Base-by-base conservation (phyloP, 2,113 vertebrate genomes). In the Halichoeres trimaculatus region DNA sequence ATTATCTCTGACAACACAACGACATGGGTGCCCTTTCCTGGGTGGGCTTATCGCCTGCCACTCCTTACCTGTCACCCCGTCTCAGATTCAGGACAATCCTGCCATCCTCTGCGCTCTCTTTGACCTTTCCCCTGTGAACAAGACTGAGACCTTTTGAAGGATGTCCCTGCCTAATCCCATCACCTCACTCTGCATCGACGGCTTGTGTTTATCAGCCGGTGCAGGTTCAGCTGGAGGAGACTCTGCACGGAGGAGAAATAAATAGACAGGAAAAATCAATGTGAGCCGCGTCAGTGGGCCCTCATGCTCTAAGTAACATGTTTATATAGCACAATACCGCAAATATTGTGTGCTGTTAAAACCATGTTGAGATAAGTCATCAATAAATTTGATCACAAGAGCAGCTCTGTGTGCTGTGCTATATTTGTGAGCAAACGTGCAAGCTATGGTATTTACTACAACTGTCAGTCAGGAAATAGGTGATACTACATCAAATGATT, bases 211-310 rank as follows among this genome's bases (percentile, higher is more conserved):
- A 90, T 88, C 88, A 72, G 82, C 57, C n/a, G 7, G 51, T 6
- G 51, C 80, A 82, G 89, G 71, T 75, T 70, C 19, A 76, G 30
- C 60, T 70, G 5, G 26, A 62, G 74, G 74, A 80, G 64, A 53
- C 66, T 70, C 63, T 57, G 76, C 71, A 71, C 67, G 66, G 59
- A 73, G 67, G 66, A 62, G 81, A 70, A 83, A 85, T 81, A 88
- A 78, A 80, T 76, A 85, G 83, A 88, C 78, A 74, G 70, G 45
- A 60, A 55, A 84, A 86, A 90, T 90, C 88, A 52, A 90, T 89
- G 70, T 19, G 54, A 50, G 66, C 82, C 72, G 59, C 78, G 76
- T 85, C 84, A 70, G 66, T 83, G 64, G 35, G 54, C 47, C 36
- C 60, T 23, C 53, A 55, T 22, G 4, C 68, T 78, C 70, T 68